Conservation (phyloP, 2,113 vertebrate species). For the Halichoerus grypus region DNA sequence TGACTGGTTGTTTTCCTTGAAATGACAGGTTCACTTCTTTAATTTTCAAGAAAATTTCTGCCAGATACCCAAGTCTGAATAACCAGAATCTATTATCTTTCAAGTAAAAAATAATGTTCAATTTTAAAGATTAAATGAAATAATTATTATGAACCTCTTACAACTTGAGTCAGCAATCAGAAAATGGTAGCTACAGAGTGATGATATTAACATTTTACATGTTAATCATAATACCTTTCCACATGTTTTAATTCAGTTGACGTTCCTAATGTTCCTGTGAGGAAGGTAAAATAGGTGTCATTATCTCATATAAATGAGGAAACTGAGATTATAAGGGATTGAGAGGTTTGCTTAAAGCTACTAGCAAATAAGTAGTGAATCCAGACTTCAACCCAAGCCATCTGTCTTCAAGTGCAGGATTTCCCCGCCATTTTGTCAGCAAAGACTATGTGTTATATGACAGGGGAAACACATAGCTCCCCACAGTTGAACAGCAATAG, state of each 20-base stretch:
- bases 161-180: not conserved
- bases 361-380: not conserved
- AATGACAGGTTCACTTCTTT: not conserved
- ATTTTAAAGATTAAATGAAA: not conserved
- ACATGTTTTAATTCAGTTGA: not conserved
- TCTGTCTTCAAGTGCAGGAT: not conserved
- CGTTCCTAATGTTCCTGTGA: not conserved
- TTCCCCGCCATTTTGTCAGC: not conserved
- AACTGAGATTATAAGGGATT: not conserved
- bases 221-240: not conserved
- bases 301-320: not conserved
- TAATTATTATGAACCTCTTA: not conserved
- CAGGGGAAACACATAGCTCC: not conserved
- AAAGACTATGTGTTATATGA: accelerated
- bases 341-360: not conserved
- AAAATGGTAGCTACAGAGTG: not conserved
- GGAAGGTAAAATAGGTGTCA: not conserved
- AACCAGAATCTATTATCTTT: not conserved
- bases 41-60: conserved; percentile 22
- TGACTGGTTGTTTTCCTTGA: not conserved
- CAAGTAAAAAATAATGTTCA: not conserved
- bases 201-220: not conserved
- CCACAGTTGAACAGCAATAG: not conserved
- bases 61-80: not conserved
- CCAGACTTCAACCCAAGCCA: not conserved